Conservation (phyloP, 2,888 invertebrate species). For the Busseola fusca region DNA sequence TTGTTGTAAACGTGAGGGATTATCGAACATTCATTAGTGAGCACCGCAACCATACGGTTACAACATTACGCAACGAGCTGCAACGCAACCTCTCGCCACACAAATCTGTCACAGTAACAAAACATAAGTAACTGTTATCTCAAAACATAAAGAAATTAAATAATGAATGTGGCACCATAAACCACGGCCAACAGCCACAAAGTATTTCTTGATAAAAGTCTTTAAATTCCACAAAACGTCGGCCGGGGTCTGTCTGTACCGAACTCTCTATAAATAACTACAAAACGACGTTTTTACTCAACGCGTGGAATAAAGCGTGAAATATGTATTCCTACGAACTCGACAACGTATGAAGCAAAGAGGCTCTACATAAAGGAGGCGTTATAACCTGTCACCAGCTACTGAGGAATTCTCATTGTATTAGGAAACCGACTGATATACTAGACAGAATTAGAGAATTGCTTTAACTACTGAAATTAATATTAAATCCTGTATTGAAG, state of each 20-base stretch:
- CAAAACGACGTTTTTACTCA: slow-evolving; percentile 48
- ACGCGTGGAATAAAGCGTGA: slow-evolving; percentile 45
- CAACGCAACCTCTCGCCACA: neutral
- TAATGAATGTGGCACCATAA: slow-evolving; percentile 20
- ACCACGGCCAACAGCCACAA: slow-evolving; percentile 18
- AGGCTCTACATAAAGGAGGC: slow-evolving; percentile 5
- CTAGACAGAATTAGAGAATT: neutral
- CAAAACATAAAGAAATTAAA: slow-evolving; percentile 31
- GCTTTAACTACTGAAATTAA: neutral
- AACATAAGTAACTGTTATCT: slow-evolving; percentile 25
- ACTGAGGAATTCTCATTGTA: slow-evolving; percentile 11
- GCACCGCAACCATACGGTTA: neutral
- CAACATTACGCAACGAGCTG: neutral
- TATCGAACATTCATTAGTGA: neutral
- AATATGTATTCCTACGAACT: slow-evolving; percentile 44
- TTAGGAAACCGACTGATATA: neutral
- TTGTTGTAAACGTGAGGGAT: neutral
- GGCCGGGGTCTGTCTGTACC: slow-evolving; percentile 13
- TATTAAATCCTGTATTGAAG: neutral
- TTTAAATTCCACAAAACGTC: slow-evolving; percentile 45
- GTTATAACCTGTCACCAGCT: slow-evolving; percentile 47
- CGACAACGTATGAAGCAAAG: slow-evolving; percentile 19
- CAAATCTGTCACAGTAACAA: slow-evolving; percentile 8
- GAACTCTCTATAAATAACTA: slow-evolving; percentile 50
- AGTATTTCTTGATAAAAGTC: slow-evolving; percentile 53